A percentile compares a stretch with the other conserved stretches of the same genome.
These are phyloP conservation scores for Odobenus rosmarus DNA, from an alignment of 2,113 vertebrate genomes.

Conservation along the genomic window DNA sequence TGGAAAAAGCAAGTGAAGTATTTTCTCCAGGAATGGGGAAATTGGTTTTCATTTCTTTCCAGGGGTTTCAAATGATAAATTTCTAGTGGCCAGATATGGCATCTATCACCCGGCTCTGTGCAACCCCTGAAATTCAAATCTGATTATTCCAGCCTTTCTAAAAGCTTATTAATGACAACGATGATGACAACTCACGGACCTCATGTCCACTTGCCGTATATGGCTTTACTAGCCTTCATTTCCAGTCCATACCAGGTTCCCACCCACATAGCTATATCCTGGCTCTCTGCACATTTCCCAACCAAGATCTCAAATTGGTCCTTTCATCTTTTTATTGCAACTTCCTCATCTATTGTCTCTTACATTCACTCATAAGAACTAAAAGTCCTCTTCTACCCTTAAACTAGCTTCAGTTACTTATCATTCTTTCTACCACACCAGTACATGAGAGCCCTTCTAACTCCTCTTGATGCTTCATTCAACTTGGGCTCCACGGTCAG, in stretches of 20 bases:
- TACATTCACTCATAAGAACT: background rate
- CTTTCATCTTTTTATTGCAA: background rate
- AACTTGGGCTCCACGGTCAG: background rate
- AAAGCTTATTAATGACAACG: background rate
- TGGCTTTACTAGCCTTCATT: too few relatives aligned
- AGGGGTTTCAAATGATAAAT: background rate
- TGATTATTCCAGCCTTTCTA: background rate
- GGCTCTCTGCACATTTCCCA: background rate
- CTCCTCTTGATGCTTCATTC: too few relatives aligned
- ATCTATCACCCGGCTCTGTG: background rate
- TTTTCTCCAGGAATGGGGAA: background rate
- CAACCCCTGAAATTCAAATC: background rate
- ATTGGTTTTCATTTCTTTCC: background rate
- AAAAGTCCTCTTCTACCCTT: background rate
- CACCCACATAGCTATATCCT: background rate
- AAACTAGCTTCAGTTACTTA: background rate
- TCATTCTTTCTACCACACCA: background rate
- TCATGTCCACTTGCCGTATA: background rate
- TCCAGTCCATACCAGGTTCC: background rate
- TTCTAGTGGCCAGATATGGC: background rate
- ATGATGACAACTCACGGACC: background rate
- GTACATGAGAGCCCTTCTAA: background rate
- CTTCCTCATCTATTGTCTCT: background rate
- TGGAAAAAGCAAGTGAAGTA: background rate
- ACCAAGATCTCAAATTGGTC: background rate